A percentile compares a stretch with the other conserved stretches of the same genome.
Evolutionary conservation across 2,888 invertebrate species (phyloP).

Genomic region (Holacanthella duospinosa): DNA sequence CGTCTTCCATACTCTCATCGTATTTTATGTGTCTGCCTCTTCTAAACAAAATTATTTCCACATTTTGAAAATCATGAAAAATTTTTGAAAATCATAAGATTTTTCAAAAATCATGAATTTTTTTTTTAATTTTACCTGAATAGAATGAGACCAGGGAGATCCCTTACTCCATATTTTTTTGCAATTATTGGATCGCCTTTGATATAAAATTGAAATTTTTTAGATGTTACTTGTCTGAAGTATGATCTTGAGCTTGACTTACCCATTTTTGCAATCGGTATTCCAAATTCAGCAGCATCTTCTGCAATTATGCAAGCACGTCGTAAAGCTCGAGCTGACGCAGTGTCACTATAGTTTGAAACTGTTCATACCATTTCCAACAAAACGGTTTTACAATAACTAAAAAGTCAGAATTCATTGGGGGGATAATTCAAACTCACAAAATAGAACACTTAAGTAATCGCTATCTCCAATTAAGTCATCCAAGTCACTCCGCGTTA

Average conservation of each 20-base stretch:
- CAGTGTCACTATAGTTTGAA: conserved; percentile 12
- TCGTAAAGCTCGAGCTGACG: conserved; percentile 20
- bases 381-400: neutral
- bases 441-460: conserved; percentile 82
- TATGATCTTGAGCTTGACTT: too few species aligned
- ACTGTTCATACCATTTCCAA: conserved; percentile 5
- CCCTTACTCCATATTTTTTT: conserved; percentile 80
- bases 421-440: conserved; percentile 51
- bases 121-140: neutral
- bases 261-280: conserved; percentile 73
- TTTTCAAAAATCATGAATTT: neutral
- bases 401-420: neutral
- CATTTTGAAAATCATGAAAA: too few species aligned
- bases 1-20: conserved; percentile 84
- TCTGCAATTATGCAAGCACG: conserved; percentile 30
- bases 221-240: too few species aligned
- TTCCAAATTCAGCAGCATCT: conserved; percentile 82
- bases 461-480: conserved; percentile 81
- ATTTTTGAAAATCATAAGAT: neutral
- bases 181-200: conserved; percentile 70
- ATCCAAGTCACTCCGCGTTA: conserved; percentile 64
- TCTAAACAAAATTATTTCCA: too few species aligned
- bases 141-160: conserved; percentile 76
- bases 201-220: too few species aligned
- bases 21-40: conserved; percentile 83